Conservation (phyloP, 2,888 invertebrate genomes). For the Mythimna pallens region DNA sequence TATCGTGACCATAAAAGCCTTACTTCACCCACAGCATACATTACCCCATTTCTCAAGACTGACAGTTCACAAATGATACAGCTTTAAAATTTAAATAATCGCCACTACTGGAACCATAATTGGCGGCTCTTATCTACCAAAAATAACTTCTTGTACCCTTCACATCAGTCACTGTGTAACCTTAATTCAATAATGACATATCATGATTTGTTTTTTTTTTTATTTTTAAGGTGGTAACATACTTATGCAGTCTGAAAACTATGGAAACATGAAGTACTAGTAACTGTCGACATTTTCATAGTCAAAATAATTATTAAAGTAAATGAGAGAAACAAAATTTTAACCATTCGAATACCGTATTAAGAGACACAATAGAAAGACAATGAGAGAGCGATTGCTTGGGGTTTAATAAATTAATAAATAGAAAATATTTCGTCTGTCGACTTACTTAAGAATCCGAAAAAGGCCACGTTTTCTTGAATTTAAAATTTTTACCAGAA, state of each 20-base stretch:
- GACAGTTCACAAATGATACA: constrained; percentile 59
- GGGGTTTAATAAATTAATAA: too few species aligned
- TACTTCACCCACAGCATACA: constrained; percentile 30
- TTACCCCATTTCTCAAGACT: constrained; percentile 48
- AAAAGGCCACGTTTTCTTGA: too few species aligned
- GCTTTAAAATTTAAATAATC: constrained; percentile 59
- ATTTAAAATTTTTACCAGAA: too few species aligned
- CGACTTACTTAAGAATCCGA: too few species aligned
- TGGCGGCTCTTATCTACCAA: constrained; percentile 51
- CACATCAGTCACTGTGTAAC: constrained; percentile 51
- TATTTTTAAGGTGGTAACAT: constrained; percentile 22
- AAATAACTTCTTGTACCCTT: constrained; percentile 47
- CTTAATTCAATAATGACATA: constrained; percentile 56
- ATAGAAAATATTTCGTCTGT: too few species aligned
- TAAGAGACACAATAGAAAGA: too few species aligned
- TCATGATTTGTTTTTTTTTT: constrained; percentile 17
- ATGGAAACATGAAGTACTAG: neutral
- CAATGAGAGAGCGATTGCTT: too few species aligned
- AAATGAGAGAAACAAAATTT: neutral
- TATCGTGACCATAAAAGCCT: constrained; percentile 22
- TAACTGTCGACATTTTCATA: neutral
- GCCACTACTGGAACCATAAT: constrained; percentile 52
- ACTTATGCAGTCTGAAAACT: neutral
- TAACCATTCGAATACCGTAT: too few species aligned
- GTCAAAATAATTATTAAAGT: neutral